Base-by-base conservation (phyloP, 1,140 invertebrate species). In the Gonioctena quinquepunctata region DNA sequence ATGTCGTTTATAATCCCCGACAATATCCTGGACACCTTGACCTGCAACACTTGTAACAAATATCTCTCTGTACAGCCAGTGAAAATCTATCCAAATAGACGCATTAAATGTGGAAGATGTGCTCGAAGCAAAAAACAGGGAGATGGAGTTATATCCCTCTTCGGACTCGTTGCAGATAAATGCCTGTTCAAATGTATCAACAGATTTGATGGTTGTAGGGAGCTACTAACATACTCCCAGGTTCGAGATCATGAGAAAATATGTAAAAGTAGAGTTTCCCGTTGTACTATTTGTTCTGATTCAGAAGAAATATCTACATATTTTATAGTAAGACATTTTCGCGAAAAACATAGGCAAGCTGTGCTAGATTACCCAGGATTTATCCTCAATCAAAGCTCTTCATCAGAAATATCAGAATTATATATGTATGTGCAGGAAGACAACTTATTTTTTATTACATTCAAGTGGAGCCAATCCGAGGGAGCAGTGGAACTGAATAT, bases 81-180 rank as follows among this genome's bases (percentile, higher is more conserved):
- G 6, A 54, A 54, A 18, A 7, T 54, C 2, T 54, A 21, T 18
- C 50, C 50, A 2, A 54, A 54, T 23, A 59, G 56, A 59, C 21
- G 7, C 25, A 25, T 59, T 8, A 25, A 59, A 59, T 59, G 56
- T 23, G 56, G 56, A 59, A 59, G 56, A 59, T 59, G 56, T 59
- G 7, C 21, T 23, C 6, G 19, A 23, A 27, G 6, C 23, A 59
- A 59, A 16, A 59, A 59, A n/a, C 22, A 59, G 25, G n/a, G 21
- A 59, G 56, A 13, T 23, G 56, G 56, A n/a, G 13, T 59, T 13
- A 25, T 23, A 23, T 59, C 56, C 11, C 22, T 59, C 3, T 59
- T 23, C 7, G n/a, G 56, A 25, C 19, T 23, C 8, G 23, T 59
- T 13, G 23, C 23, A 23, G 22, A 59, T 4, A 27, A 59, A 7